These are phyloP conservation scores for Conus betulinus DNA, from an alignment of 1,140 invertebrate genomes.

Conservation along the genomic window DNA sequence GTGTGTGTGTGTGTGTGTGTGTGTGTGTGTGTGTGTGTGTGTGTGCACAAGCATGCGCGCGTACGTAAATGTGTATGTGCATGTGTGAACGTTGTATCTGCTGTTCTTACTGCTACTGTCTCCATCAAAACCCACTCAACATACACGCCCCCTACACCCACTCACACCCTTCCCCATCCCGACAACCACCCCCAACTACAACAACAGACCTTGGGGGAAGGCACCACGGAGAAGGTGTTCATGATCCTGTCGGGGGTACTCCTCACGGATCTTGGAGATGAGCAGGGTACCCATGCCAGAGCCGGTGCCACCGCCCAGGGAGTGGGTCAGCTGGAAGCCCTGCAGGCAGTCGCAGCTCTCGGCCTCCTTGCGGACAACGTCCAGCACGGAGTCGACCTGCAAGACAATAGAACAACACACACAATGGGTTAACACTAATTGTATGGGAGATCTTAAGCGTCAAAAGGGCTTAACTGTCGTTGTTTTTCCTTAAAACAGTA, in stretches of 20 bases:
- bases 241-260: slow-evolving; percentile 91
- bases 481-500: not conserved
- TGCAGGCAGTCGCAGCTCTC: slow-evolving; percentile 88
- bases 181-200: not conserved
- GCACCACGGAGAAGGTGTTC: slow-evolving; percentile 93
- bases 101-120: too few relatives aligned
- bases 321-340: slow-evolving; percentile 84
- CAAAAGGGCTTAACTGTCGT: too few relatives aligned
- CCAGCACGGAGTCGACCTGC: slow-evolving; percentile 85
- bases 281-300: slow-evolving; percentile 79
- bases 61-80: too few relatives aligned
- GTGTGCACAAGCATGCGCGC: too few relatives aligned
- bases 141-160: too few relatives aligned
- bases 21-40: too few relatives aligned
- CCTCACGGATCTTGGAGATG: slow-evolving; percentile 80
- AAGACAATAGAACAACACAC: slow-evolving; percentile 74
- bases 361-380: slow-evolving; percentile 88
- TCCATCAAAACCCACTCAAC: too few relatives aligned
- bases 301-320: slow-evolving; percentile 75
- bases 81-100: too few relatives aligned
- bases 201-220: slow-evolving; percentile 81
- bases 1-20: too few relatives aligned
- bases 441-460: slow-evolving; percentile 62
- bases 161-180: too few relatives aligned
- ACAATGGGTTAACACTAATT: slow-evolving; percentile 85